phyloP scores from a whole-genome alignment of 2,113 vertebrate species.

The Tichodroma muraria region DNA sequence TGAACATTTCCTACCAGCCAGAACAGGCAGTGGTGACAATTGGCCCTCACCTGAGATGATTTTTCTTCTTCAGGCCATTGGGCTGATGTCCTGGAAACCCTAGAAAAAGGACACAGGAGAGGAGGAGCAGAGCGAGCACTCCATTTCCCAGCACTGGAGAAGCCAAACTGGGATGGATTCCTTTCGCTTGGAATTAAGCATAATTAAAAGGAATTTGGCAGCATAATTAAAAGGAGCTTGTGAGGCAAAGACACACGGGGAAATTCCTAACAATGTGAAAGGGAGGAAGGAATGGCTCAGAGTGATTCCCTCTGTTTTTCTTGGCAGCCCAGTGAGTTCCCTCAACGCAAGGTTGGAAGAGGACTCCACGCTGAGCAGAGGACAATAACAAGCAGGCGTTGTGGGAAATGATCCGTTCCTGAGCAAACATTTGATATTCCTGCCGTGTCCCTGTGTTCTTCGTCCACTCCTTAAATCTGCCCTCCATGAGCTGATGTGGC shows the following conservation, averaged over 20 bases:
- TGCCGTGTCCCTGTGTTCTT: neutral
- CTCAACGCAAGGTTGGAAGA: neutral
- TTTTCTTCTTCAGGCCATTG: neutral
- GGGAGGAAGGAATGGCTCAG: constrained; percentile 7
- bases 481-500: too few species aligned
- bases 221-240: constrained; percentile 11
- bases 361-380: neutral
- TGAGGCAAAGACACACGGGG: neutral
- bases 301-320: neutral
- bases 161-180: neutral
- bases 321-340: constrained; percentile 28
- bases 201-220: constrained; percentile 28
- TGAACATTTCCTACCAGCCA: neutral
- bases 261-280: constrained; percentile 36
- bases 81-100: neutral
- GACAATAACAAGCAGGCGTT: neutral
- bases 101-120: neutral
- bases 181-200: neutral
- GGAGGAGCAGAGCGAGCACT: neutral
- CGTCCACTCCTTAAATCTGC: neutral
- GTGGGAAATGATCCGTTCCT: neutral
- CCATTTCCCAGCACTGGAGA: neutral
- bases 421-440: neutral
- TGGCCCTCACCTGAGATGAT: neutral
- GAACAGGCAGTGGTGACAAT: neutral